Evolutionary conservation across 2,113 vertebrate species (phyloP), one percentile per base, ranked within the genome.

Genomic region (Redunca redunca): DNA sequence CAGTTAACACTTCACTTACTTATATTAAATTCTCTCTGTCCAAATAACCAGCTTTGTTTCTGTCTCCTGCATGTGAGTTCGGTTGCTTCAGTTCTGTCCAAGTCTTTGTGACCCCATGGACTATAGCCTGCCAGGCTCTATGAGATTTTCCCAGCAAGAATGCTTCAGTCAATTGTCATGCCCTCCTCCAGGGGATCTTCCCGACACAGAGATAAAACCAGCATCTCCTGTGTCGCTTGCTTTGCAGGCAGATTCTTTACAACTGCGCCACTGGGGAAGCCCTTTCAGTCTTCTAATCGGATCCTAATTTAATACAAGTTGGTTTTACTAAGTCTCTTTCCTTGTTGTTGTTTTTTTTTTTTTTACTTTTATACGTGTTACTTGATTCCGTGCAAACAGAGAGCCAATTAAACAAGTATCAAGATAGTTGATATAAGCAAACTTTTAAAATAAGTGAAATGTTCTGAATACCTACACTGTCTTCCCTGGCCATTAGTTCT

Each of bases 251-350:
- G 71, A 77, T 77, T 43, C 23, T 26, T 26, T 77, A 77, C 36
- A 1, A 3, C 21, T 74, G 36, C 2, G 12, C 71, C 21, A 43
- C 71, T 43, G 71, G 23, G 36, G 23, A 77, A 25, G 36, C 12
- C 12, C 36, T 85, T 74, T 67, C 50, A 67, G 30, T 53, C 16
- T 95, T 62, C 43, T 84, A 50, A 57, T 12, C 3, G 43, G 15
- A 55, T 30, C 46, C 33, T 87, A 57, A 36, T 50, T 46, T 53
- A 26, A 33, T 52, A 62, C 8, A 92, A 67, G 25, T 90, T 91
- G 57, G 6, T 95, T 94, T 80, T 80, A 48, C 55, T 80, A 83
- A 88, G 28, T 94, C 30, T 96, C 50, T 96, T 21, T 91, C 26
- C 9, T 77, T 77, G 25, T 30, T 83, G 80, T 87, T 25, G n/a